Base-by-base conservation (phyloP, 2,113 vertebrate genomes). In the Lepus timidus region DNA sequence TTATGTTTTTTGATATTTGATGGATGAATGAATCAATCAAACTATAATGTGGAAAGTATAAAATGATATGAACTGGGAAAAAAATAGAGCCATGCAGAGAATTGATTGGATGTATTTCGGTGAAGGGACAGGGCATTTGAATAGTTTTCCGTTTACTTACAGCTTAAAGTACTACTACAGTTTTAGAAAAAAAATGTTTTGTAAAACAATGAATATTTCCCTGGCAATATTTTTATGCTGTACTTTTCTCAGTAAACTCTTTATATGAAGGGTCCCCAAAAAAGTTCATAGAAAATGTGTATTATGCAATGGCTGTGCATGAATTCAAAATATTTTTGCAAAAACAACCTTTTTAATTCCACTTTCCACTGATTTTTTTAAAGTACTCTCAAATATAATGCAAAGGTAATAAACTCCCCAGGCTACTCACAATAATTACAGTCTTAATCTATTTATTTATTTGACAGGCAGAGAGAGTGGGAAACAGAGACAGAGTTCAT, bases 1-100 rank as follows among this genome's bases (percentile, higher is more conserved):
- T 76, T 93, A 82, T 91, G 87, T 68, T 90, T 85, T 95, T 85
- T 92, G 31, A 92, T 92, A 88, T 55, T 51, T 90, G 89, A 95
- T 90, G 58, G 27, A 85, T 90, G 64, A 94, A 87, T 70, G 39
- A 90, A 92, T 94, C 64, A 81, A 75, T 92, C 61, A 96, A 85
- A 87, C 23, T 65, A 6, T 14, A 80, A 13, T 61, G 16, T 65
- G 9, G 16, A 44, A 95, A 92, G 31, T 25, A 90, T 61, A 89
- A 83, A 93, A 88, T 86, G 33, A 74, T 44, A 84, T 64, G 17
- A 93, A 39, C 64, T 89, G 31, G 49, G 27, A 29, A 95, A 89
- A 89, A 92, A 87, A 90, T 29, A 88, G 81, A 93, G 20, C 11
- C 6, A 44, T 27, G n/a, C 23, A 25, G 62, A 83, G 6, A 33